Conservation (phyloP, 2,797 vertebrate genomes). For the Sternotherus odoratus region DNA sequence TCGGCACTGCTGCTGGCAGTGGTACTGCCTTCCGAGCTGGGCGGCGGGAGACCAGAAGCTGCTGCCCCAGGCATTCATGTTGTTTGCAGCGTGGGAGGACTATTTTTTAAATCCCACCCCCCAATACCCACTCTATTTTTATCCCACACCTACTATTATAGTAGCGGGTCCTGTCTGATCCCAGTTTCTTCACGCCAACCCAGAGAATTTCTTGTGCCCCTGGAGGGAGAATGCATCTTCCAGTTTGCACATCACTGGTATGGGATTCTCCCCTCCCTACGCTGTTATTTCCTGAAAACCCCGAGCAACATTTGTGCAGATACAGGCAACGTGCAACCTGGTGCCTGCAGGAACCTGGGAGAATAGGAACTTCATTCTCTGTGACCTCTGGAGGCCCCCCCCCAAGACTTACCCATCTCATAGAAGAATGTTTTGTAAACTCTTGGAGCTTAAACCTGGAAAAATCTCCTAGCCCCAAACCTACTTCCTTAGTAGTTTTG, state of each 20-base stretch:
- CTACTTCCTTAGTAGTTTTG: not conserved
- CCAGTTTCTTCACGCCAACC: not conserved
- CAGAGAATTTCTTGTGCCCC: not conserved
- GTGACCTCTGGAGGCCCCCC: not conserved
- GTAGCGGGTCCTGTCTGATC: not conserved
- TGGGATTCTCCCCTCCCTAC: no score
- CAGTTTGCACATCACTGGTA: not conserved
- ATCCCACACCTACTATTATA: not conserved
- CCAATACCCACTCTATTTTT: not conserved
- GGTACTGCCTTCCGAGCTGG: not conserved
- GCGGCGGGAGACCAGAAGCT: not conserved
- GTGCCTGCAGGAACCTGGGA: not conserved
- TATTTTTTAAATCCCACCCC: no score
- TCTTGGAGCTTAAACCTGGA: not conserved
- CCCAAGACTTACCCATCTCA: fast-evolving
- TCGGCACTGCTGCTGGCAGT: no score
- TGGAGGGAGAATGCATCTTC: no score
- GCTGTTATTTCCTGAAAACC: not conserved
- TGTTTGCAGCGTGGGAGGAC: not conserved
- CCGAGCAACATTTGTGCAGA: not conserved
- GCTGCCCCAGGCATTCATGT: not conserved
- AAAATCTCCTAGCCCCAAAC: not conserved
- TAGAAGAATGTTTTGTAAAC: not conserved
- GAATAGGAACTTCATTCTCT: not conserved
- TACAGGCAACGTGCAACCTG: not conserved